These are phyloP conservation scores for Melopsittacus undulatus DNA, from an alignment of 2,797 vertebrate species.

Conservation along the genomic window DNA sequence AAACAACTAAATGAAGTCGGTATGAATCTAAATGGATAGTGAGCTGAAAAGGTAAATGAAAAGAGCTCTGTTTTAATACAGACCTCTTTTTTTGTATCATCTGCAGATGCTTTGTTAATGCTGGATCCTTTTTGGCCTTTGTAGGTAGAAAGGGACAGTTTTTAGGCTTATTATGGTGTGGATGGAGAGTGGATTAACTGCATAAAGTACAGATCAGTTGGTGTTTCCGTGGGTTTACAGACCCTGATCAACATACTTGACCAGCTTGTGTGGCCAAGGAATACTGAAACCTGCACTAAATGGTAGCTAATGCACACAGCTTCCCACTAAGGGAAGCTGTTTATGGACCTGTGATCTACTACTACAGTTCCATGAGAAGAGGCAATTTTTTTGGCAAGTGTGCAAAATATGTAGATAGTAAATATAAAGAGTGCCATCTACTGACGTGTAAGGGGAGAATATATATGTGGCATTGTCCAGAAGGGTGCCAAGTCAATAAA, in stretches of 20 bases:
- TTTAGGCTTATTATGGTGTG: neutral
- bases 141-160: neutral
- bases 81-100: neutral
- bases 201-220: neutral
- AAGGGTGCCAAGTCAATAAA: neutral
- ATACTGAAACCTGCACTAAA: neutral
- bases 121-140: neutral
- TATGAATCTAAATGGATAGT: neutral
- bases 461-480: neutral
- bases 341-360: neutral
- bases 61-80: neutral
- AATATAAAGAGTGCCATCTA: constrained; percentile 74
- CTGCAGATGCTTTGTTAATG: neutral
- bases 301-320: neutral
- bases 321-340: neutral
- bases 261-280: neutral
- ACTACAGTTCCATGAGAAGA: neutral
- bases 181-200: neutral
- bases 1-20: neutral
- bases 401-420: constrained; percentile 27
- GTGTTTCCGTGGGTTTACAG: neutral
- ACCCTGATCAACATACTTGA: neutral
- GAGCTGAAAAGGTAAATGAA: neutral
- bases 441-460: constrained; percentile 28
- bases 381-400: neutral